Percentiles rank a stretch among this genome's conserved stretches.
These are phyloP conservation scores for Anguilla rostrata DNA, from an alignment of 2,113 vertebrate genomes.

Conservation along the genomic window DNA sequence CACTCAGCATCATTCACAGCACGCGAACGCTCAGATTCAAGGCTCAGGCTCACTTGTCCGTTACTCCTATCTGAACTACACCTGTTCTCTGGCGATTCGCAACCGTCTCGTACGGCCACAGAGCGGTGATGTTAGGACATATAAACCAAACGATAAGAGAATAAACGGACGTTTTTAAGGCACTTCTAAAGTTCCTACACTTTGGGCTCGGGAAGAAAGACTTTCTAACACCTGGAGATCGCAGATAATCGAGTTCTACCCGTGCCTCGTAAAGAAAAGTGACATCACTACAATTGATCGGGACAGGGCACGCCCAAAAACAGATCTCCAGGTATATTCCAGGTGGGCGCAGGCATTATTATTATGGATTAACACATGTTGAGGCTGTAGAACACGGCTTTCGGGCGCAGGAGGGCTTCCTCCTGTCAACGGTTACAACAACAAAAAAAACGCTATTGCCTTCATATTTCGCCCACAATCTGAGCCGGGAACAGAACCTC, in stretches of 20 bases:
- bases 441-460: background rate
- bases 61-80: background rate
- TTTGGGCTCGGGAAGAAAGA: background rate
- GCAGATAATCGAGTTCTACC: background rate
- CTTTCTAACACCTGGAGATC: background rate
- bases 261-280: background rate
- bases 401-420: background rate
- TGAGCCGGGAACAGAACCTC: background rate
- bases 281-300: background rate
- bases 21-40: background rate
- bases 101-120: background rate
- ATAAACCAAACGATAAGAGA: background rate
- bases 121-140: background rate
- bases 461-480: too few species aligned
- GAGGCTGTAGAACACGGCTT: background rate
- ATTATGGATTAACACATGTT: background rate
- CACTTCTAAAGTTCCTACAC: constrained; percentile 20
- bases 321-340: background rate
- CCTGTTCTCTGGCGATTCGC: background rate
- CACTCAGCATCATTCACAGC: background rate
- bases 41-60: background rate
- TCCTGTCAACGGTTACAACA: background rate
- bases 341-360: background rate
- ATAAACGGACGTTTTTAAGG: constrained; percentile 12
- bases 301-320: background rate